These are phyloP conservation scores for Tachycineta bicolor DNA, from an alignment of 2,113 vertebrate species.

Conservation along the genomic window DNA sequence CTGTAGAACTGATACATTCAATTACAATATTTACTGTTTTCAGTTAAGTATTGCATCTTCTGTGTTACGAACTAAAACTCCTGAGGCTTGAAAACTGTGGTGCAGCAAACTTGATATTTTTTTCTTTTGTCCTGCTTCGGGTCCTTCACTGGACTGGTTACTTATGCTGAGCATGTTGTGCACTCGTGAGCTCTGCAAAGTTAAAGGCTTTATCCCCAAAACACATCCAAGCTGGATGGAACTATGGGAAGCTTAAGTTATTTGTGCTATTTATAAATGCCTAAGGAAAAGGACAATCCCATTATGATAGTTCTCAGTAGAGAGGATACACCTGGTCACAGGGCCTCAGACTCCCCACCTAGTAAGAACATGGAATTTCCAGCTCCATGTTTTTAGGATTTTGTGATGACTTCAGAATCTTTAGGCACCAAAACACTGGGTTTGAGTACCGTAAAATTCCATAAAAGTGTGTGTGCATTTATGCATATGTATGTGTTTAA, in stretches of 20 bases:
- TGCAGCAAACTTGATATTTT: not conserved
- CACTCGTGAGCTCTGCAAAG: not conserved
- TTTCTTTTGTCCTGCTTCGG: not conserved
- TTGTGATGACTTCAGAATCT: not conserved
- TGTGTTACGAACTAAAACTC: not conserved
- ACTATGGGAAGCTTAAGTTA: not conserved
- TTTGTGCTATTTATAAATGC: not conserved
- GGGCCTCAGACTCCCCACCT: not conserved
- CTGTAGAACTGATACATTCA: not conserved
- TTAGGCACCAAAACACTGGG: not conserved
- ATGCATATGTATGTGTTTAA: not conserved
- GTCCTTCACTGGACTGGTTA: not conserved
- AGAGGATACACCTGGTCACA: not conserved
- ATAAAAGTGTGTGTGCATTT: not conserved
- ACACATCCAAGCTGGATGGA: not conserved
- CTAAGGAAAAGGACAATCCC: not conserved
- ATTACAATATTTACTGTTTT: not conserved
- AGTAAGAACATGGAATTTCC: not conserved
- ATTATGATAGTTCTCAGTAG: not conserved
- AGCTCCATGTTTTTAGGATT: not conserved
- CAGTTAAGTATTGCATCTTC: not conserved
- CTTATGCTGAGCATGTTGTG: not conserved
- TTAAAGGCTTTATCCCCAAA: not conserved
- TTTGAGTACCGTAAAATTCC: not conserved
- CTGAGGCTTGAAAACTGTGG: not conserved